Base-by-base conservation (phyloP, 2,888 invertebrate species). In the Antheraea assamensis region DNA sequence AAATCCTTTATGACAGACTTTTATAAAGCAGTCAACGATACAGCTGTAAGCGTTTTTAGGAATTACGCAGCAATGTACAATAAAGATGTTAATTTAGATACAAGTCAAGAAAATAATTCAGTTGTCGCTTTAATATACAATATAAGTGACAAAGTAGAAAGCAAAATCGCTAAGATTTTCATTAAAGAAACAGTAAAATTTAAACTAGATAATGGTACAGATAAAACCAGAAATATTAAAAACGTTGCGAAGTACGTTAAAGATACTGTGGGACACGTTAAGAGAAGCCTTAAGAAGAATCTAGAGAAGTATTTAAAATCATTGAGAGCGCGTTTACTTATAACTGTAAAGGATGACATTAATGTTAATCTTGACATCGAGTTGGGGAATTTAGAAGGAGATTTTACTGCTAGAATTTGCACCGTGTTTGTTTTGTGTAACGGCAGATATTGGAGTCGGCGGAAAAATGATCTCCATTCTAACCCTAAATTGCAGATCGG, bases 61-160 rank as follows among this genome's bases (percentile, higher is more conserved):
- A 89, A 89, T 74, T 93, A 92, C 71, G 87, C 82, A 58, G 87
- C 87, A 19, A 92, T 93, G 91, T 93, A 89, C 71, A 70, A 72
- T 0, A 83, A 83, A 75, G 92, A 93, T 30, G 85, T 87, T 0
- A 82, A 81, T 19, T 76, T 78, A 0, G 87, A 87, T 19, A 76
- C 74, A 0, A 82, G 76, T n/a, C 58, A 76, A 0, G 84, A 87
- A 35, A 85, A 85, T 70, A 76, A 82, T 19, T 72, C 72, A 0
- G 82, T 91, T 1, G 74, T 84, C 1, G 24, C 58, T 17, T 24
- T 80, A n/a, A 72, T 92, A 42, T 79, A 81, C 0, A 80, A 81
- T 42, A 72, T 85, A 17, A 80, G 81, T 17, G 71, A 78, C 3
- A 70, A 24, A 21, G 76, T 83, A 0, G 83, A 86, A 76, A 64